Base-by-base conservation (phyloP, 2,888 invertebrate genomes). In the Spialia ferax region DNA sequence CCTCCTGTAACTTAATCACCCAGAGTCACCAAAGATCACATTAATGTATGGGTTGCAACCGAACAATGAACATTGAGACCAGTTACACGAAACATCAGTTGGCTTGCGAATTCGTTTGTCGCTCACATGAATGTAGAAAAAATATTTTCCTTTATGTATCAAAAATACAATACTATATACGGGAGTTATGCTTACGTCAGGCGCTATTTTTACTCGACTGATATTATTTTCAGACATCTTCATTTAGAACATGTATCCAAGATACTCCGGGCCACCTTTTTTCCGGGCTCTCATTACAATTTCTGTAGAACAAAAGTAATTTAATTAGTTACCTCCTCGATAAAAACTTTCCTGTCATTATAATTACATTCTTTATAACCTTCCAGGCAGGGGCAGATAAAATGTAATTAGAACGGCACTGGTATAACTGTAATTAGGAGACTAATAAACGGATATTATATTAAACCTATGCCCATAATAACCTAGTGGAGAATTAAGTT, bases 321-420 rank as follows among this genome's bases (percentile, higher is more conserved):
- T 45, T 45, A 45, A 45, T 45, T 45, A 45, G 18, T 45, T 20
- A 45, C 20, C 8, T 45, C 20, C 20, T 20, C 45, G 10, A 45
- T 45, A 45, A 45, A 42, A 45, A 45, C 45, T 45, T 45, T 45
- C 18, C 18, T 45, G 45, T 18, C 45, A 45, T 45, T 18, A 45
- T 18, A 45, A 45, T 42, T 45, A 45, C 45, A 45, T 45, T 45
- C 15, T 45, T 45, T 8, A 45, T 15, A 42, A 42, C 38, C 38
- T 42, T 45, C 18, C 45, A 45, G 45, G 45, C 45, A 7, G 45
- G 45, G 18, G 18, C 3, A 45, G 45, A 45, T 45, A 45, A 45
- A 45, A 45, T 7, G 45, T 45, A 45, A 45, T 45, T 18, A 2
- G 45, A 45, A 18, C 18, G 45, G 8, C 18, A 18, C 18, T 45